Base-by-base conservation (phyloP, 2,797 vertebrate genomes). In the Siniperca obscura region DNA sequence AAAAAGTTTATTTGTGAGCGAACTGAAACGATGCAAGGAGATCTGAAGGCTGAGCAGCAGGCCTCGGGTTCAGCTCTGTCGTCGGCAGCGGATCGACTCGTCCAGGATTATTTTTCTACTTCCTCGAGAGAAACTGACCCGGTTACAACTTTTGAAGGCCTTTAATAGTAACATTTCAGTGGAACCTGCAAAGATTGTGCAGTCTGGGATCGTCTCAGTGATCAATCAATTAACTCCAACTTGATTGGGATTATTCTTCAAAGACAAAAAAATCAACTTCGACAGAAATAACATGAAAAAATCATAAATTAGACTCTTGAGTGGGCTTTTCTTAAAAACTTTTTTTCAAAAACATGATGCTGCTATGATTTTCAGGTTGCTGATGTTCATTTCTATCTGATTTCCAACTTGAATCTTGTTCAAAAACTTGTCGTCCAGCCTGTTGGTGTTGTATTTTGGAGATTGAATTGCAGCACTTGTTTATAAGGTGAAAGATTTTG, bases 391-490 rank as follows among this genome's bases (percentile, higher is more conserved):
- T 90, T 83, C 65, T 81, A 46, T 84, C 76, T 66, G 73, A 84
- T 79, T 82, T 88, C 82, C 56, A 69, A 74, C 76, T 83, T 84
- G 75, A 77, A 71, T 76, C 80, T 84, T 80, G 61, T 72, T 70
- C 74, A 87, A 74, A 85, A 82, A 76, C 55, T 80, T 50, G 17
- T 80, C 53, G 76, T 87, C 76, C 77, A 60, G 79, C 86, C 88
- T 76, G 76, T 76, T 82, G 68, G 69, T 82, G 89, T 89, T 86
- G 86, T 90, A 74, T 84, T 85, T 89, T 86, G 87, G 69, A 88
- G 84, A 82, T 68, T 88, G 82, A 90, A 84, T 90, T 90, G 84
- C 94, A 93, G 92, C 94, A 95, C 93, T 95, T 95, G 93, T 96
- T 94, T 92, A 85, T 94, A 93, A 94, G 90, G 90, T 94, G 91